Percentiles rank a stretch among this genome's conserved stretches.
Evolutionary conservation across 1,140 invertebrate species (phyloP).

Genomic region (Drosophila miranda): DNA sequence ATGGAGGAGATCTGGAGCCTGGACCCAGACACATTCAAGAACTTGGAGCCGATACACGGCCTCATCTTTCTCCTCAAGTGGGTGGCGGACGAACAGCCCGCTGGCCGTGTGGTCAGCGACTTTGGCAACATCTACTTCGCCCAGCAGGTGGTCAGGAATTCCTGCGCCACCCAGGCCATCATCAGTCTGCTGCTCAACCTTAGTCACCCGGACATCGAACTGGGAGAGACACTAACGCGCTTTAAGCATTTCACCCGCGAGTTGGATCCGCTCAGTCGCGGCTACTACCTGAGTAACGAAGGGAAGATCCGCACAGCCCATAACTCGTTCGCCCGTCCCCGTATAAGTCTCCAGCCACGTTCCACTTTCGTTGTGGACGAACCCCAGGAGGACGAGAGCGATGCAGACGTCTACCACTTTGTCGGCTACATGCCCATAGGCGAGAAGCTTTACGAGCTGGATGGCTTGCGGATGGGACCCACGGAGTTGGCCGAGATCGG

Average conservation of each 20-base stretch:
- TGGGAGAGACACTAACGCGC: slow-evolving; percentile 92
- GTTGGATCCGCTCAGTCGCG: slow-evolving; percentile 98
- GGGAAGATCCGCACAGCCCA: slow-evolving; percentile 96
- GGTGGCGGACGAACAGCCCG: slow-evolving; percentile 93
- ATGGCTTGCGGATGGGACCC: slow-evolving; percentile 96
- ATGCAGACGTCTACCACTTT: slow-evolving; percentile 99
- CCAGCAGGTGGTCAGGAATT: slow-evolving; percentile 99
- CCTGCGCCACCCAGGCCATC: slow-evolving; percentile 99
- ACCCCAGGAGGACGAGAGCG: slow-evolving; percentile 86
- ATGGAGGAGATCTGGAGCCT: slow-evolving; percentile 99
- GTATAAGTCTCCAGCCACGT: too few relatives aligned
- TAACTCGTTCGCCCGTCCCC: slow-evolving; percentile 97
- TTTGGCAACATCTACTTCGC: slow-evolving; percentile 96
- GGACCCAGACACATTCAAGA: slow-evolving; percentile 93
- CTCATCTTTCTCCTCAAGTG: slow-evolving; percentile 99
- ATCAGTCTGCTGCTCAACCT: slow-evolving; percentile 97
- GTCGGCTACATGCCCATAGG: slow-evolving; percentile 98
- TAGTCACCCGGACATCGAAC: slow-evolving; percentile 91
- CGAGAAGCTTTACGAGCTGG: slow-evolving; percentile 96
- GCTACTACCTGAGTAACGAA: slow-evolving; percentile 96
- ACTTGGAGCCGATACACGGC: slow-evolving; percentile 98
- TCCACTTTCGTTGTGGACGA: slow-evolving; percentile 96
- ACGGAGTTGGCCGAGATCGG: slow-evolving; percentile 93
- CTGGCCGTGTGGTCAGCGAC: slow-evolving; percentile 88
- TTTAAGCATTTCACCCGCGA: slow-evolving; percentile 96